Conservation (phyloP, 2,888 invertebrate species). For the Liopterus haemorrhoidalis region DNA sequence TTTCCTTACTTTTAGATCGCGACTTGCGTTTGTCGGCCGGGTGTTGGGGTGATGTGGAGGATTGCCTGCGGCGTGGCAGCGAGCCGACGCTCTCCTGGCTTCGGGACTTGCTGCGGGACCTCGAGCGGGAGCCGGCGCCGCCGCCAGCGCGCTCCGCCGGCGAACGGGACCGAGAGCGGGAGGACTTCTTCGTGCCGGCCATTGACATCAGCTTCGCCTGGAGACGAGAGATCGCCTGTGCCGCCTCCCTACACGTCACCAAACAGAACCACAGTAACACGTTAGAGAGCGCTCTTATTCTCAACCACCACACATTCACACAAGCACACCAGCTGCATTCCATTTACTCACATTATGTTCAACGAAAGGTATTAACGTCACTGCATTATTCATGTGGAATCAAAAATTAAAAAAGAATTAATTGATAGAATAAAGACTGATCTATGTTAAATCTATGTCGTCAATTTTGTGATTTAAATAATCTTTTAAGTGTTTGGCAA, state of each 20-base stretch:
- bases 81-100: slow-evolving; percentile 31
- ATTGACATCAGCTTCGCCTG: slow-evolving; percentile 59
- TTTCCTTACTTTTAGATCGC: slow-evolving; percentile 31
- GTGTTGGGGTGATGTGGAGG: slow-evolving; percentile 16
- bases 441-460: too few species aligned
- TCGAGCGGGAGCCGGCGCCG: slow-evolving; percentile 39
- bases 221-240: slow-evolving; percentile 53
- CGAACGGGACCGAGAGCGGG: slow-evolving; percentile 34
- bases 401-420: too few species aligned
- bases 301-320: slow-evolving; percentile 4
- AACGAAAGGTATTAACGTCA: too few species aligned
- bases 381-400: too few species aligned
- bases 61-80: slow-evolving; percentile 28
- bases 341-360: too few species aligned
- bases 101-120: slow-evolving; percentile 37
- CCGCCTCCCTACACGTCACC: slow-evolving; percentile 41
- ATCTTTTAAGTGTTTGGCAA: too few species aligned
- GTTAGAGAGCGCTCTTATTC: too few species aligned
- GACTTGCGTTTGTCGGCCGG: slow-evolving; percentile 33
- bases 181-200: slow-evolving; percentile 45
- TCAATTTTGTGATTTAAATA: too few species aligned
- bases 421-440: too few species aligned
- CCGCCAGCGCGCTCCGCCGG: slow-evolving; percentile 30
- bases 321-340: too few species aligned
- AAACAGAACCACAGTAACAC: not conserved